Conservation (phyloP, 1,140 invertebrate species). For the Chelonus insularis region DNA sequence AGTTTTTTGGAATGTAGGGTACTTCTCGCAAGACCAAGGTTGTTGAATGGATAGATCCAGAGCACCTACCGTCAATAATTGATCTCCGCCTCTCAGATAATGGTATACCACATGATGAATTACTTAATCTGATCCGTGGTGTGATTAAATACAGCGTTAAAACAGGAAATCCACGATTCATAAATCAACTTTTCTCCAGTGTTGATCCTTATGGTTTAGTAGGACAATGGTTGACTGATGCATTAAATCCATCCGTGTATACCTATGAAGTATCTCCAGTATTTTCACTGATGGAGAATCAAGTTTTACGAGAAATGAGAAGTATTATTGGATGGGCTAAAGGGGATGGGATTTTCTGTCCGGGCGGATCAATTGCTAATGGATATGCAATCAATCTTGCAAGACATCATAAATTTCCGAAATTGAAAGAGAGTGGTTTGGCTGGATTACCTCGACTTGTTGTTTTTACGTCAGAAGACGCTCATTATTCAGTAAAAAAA, state of each 20-base stretch:
- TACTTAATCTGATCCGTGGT: constrained; percentile 67
- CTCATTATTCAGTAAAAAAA: constrained; percentile 94
- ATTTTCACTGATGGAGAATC: constrained; percentile 85
- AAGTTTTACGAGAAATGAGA: constrained; percentile 81
- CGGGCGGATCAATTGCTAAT: constrained; percentile 94
- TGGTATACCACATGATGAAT: constrained; percentile 67
- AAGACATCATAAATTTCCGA: constrained; percentile 64
- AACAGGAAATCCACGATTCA: constrained; percentile 84
- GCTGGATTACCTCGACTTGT: constrained; percentile 70
- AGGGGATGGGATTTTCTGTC: constrained; percentile 88
- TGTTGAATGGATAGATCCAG: constrained; percentile 74
- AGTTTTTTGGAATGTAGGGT: constrained; percentile 39
- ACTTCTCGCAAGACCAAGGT: constrained; percentile 71
- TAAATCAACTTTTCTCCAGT: constrained; percentile 83
- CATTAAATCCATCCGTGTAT: constrained; percentile 85
- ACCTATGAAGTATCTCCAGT: constrained; percentile 91
- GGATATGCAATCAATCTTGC: constrained; percentile 93
- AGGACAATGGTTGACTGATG: constrained; percentile 84
- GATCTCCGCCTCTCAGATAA: constrained; percentile 68
- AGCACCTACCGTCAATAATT: constrained; percentile 66
- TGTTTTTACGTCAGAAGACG: constrained; percentile 84
- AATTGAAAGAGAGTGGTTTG: constrained; percentile 70
- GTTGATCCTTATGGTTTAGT: constrained; percentile 84
- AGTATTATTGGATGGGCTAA: constrained; percentile 82
- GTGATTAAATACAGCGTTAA: constrained; percentile 83